These are phyloP conservation scores for Crotalus tigris DNA, from an alignment of 2,113 vertebrate species.

Conservation along the genomic window DNA sequence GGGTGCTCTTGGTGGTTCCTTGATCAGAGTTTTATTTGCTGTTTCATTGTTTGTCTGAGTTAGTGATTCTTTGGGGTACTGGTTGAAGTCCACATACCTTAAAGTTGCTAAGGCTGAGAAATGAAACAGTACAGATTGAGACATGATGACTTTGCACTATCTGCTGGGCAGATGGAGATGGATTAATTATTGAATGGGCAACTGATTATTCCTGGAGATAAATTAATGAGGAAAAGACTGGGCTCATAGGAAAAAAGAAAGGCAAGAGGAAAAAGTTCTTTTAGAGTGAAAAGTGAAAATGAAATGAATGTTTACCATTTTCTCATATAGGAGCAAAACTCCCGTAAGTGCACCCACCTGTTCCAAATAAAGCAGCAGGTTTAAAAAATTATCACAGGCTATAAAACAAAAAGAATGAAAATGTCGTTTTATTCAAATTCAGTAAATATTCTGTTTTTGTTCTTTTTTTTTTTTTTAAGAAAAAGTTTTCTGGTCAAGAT, in stretches of 20 bases:
- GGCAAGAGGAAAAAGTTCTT: background rate
- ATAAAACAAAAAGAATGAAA: background rate
- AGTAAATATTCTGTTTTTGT: background rate
- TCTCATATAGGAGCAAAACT: background rate
- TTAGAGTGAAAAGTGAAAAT: background rate
- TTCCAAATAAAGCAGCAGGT: background rate
- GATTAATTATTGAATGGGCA: slow-evolving; percentile 45
- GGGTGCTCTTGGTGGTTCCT: too few relatives aligned
- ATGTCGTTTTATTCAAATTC: background rate
- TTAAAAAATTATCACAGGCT: background rate
- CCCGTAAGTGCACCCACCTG: background rate
- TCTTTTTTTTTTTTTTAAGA: background rate
- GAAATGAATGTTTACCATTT: background rate
- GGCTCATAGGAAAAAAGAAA: background rate
- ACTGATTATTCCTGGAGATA: background rate
- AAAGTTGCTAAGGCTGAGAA: background rate
- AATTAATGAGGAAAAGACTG: slow-evolving; percentile 30
- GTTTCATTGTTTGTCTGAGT: too few relatives aligned
- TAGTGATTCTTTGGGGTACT: too few relatives aligned
- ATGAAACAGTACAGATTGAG: slow-evolving; percentile 26
- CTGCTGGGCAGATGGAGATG: slow-evolving; percentile 7
- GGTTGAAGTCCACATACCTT: background rate
- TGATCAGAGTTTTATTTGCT: too few relatives aligned
- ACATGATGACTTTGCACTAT: slow-evolving; percentile 17
- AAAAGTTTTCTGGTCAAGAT: background rate